Percentiles rank a stretch among this genome's conserved stretches.
phyloP scores from a whole-genome alignment of 1,140 invertebrate genomes.

The Diorhabda carinulata region DNA sequence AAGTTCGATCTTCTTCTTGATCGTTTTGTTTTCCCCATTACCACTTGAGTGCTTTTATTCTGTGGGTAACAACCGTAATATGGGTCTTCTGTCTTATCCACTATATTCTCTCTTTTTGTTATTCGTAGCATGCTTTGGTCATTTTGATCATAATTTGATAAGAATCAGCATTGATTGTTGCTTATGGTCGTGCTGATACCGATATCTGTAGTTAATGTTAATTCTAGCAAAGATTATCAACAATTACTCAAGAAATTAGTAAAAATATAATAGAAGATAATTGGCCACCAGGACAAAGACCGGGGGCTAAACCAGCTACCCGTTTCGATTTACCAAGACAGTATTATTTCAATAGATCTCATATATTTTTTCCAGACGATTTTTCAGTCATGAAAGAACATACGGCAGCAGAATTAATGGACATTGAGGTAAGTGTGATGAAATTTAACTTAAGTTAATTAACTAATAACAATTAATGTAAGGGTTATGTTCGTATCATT shows the following conservation, averaged over 20 bases:
- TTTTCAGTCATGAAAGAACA: slow-evolving; percentile 58
- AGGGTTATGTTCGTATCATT: no score
- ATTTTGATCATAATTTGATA: no score
- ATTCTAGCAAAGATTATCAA: slow-evolving; percentile 50
- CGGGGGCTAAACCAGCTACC: slow-evolving; percentile 61
- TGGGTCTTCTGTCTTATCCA: no score
- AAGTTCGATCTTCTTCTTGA: no score
- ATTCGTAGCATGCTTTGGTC: no score
- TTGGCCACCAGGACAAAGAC: slow-evolving; percentile 80
- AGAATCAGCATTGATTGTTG: no score
- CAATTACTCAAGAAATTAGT: slow-evolving; percentile 51
- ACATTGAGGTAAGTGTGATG: slow-evolving; percentile 54
- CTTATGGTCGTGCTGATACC: no score
- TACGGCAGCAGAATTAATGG: slow-evolving; percentile 58
- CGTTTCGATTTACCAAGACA: slow-evolving; percentile 84
- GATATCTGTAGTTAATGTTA: slow-evolving; percentile 11
- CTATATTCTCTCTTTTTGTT: no score
- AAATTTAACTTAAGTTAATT: background rate
- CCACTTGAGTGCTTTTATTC: no score
- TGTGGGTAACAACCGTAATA: no score
- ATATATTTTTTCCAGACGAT: slow-evolving; percentile 72
- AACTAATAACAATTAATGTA: no score
- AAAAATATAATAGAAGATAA: slow-evolving; percentile 48
- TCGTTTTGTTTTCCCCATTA: no score
- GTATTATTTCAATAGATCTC: slow-evolving; percentile 79